Percentiles rank a stretch among this genome's conserved stretches.
Evolutionary conservation across 2,888 invertebrate species (phyloP).

Genomic region (Linyphia triangularis): DNA sequence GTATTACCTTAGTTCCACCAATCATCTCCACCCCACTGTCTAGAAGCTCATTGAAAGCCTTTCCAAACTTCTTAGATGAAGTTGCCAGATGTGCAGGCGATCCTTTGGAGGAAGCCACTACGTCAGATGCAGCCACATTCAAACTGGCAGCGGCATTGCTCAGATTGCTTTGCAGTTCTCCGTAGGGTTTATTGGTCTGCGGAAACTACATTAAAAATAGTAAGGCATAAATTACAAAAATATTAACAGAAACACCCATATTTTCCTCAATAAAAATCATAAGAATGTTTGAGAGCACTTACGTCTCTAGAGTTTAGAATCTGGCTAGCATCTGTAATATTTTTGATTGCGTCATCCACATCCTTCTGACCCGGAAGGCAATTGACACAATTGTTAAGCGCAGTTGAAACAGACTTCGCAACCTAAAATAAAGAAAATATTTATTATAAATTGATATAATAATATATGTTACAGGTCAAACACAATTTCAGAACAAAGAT

Average conservation of each 20-base stretch:
- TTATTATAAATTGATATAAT: too few species aligned
- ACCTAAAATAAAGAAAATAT: too few species aligned
- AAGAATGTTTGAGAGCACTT: not conserved
- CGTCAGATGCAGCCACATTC: conserved; percentile 90
- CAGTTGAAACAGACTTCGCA: conserved; percentile 81
- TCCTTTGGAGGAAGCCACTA: conserved; percentile 87
- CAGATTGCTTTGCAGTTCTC: conserved; percentile 91
- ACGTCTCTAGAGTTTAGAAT: conserved; percentile 79
- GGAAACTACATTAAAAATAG: conserved; percentile 84
- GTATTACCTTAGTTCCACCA: conserved; percentile 86
- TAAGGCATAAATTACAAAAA: not conserved
- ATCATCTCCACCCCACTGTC: conserved; percentile 91
- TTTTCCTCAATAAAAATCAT: not conserved
- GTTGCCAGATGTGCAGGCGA: conserved; percentile 86
- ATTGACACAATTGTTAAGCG: conserved; percentile 87
- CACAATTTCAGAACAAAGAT: too few species aligned
- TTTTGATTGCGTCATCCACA: conserved; percentile 92
- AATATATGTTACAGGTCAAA: too few species aligned
- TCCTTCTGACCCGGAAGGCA: conserved; percentile 96
- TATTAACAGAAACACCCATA: not conserved
- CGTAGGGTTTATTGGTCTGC: conserved; percentile 84
- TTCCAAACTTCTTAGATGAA: conserved; percentile 88
- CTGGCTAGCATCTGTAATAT: conserved; percentile 86
- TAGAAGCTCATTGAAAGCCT: conserved; percentile 88
- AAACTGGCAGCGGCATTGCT: conserved; percentile 90